A percentile compares a stretch with the other conserved stretches of the same genome.
These are phyloP conservation scores for Alentia gelatinosa DNA, from an alignment of 2,888 invertebrate species.

Conservation along the genomic window DNA sequence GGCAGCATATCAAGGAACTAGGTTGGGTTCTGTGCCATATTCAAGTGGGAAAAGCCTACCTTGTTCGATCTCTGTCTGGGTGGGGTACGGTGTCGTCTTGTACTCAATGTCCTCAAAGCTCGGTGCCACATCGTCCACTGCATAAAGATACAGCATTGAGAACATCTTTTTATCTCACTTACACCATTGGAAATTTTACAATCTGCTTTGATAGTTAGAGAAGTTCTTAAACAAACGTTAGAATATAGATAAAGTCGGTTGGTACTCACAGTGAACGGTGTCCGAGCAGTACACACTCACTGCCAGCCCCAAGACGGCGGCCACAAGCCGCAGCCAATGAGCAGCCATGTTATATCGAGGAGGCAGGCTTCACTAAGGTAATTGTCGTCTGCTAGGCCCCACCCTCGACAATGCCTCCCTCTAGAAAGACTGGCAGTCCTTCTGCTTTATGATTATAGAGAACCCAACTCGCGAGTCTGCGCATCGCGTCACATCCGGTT, in stretches of 20 bases:
- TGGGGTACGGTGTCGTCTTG: too few species aligned
- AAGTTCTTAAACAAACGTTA: not conserved
- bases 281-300: not conserved
- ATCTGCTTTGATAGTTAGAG: too few species aligned
- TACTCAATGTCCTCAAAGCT: too few species aligned
- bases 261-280: not conserved
- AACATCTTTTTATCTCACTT: too few species aligned
- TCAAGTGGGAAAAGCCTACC: too few species aligned
- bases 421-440: not conserved
- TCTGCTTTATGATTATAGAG: not conserved
- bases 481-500: not conserved
- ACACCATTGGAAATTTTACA: too few species aligned
- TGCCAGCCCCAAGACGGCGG: not conserved
- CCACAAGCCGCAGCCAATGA: not conserved
- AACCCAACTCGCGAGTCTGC: not conserved
- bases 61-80: too few species aligned
- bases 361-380: not conserved
- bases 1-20: too few species aligned
- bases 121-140: too few species aligned
- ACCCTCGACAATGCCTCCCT: not conserved
- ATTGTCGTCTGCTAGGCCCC: constrained; percentile 17
- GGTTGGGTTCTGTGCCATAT: too few species aligned
- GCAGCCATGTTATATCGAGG: not conserved
- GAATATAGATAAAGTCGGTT: not conserved
- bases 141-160: too few species aligned